Evolutionary conservation across 2,113 vertebrate genomes (phyloP).

Genomic region (Colinus virginianus): DNA sequence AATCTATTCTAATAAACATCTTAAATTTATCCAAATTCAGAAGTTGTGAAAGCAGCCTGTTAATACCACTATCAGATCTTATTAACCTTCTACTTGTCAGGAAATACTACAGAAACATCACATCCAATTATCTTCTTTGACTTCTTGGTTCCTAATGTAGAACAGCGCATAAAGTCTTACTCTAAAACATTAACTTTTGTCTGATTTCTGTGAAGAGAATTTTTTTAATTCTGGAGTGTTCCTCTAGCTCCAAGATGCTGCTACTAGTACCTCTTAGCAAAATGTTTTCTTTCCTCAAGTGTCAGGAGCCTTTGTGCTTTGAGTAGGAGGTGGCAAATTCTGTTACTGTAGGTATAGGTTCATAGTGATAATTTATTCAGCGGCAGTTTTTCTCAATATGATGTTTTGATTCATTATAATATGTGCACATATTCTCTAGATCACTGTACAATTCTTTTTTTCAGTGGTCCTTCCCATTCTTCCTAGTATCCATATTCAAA

Average conservation of each 20-base stretch:
- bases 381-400: neutral
- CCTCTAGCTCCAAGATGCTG: neutral
- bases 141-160: neutral
- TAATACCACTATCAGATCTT: neutral
- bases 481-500: neutral
- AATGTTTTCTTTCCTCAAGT: fast-evolving
- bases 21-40: neutral
- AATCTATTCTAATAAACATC: neutral
- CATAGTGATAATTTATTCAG: neutral
- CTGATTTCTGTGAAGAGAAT: neutral
- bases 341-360: neutral
- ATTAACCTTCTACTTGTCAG: neutral
- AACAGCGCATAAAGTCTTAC: neutral
- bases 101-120: neutral
- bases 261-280: neutral
- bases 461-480: neutral
- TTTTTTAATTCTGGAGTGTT: neutral
- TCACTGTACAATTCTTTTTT: neutral
- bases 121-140: neutral
- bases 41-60: neutral
- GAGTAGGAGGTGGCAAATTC: neutral
- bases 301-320: neutral
- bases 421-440: neutral
- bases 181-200: neutral
- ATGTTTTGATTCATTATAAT: neutral